Evolutionary conservation across 1,140 invertebrate species (phyloP), one percentile per base, ranked within the genome.

Genomic region (Sycophila sp.): DNA sequence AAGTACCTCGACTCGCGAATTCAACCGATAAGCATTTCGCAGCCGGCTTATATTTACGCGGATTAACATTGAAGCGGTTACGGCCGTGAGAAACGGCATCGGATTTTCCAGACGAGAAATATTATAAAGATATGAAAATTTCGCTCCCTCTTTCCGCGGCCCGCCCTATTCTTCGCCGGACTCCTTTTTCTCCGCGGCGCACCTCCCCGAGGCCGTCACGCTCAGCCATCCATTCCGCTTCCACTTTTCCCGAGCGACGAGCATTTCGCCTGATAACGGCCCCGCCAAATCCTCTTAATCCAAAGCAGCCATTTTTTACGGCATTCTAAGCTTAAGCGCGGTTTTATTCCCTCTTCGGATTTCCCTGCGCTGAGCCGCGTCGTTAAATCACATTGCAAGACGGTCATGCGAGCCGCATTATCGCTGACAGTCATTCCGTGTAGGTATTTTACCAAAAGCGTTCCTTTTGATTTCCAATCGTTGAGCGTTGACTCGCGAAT

Each of bases 291-390:
- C 59, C 65, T 73, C 69, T 77, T 76, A 76, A 77, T 76, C 45
- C 58, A 72, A 51, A 76, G 47, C 51, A 73, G 47, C 73, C 71
- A 74, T 76, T 71, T 78, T 75, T 78, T 72, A 71, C 63, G 60
- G 53, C 53, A 69, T 63, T 47, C 63, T 69, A 73, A 75, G 64
- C 63, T 70, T 22, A 45, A 65, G 68, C 66, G 36, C 47, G 38
- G 32, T 70, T 72, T 75, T 75, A 72, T 75, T 75, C 53, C 45
- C 32, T 55, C 63, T 70, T 72, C 24, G 66, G 66, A 72, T 69
- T 75, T 65, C 42, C 72, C 51, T 71, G 26, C 36, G 49, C 38
- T 56, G 45, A 10, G n/a, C 32, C 17, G 60, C 36, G 42, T 70
- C 51, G 68, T 70, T 70, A 70, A 64, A 70, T 70, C 62, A 60